Percentiles rank a stretch among this genome's conserved stretches.
Evolutionary conservation across 1,140 invertebrate genomes (phyloP).

Genomic region (Trichonephila inaurata): DNA sequence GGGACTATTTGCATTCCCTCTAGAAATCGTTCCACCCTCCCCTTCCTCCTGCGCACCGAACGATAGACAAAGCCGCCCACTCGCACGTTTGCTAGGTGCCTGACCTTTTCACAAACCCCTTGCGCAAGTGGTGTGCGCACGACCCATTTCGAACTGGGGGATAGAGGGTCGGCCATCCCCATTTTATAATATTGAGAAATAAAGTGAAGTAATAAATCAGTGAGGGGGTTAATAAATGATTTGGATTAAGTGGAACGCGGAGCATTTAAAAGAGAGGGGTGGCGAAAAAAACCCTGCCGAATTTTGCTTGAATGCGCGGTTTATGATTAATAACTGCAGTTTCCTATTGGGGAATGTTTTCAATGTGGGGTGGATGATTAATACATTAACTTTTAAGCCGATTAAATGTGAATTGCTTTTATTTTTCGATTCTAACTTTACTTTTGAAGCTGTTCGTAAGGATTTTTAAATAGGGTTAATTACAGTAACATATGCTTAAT

Average conservation of each 20-base stretch:
- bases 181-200: conserved; percentile 10
- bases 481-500: no score
- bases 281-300: neutral
- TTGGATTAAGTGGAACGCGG: neutral
- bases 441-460: no score
- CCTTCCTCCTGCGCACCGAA: neutral
- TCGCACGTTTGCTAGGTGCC: neutral
- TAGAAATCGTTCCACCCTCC: conserved; percentile 24
- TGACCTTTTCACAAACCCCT: neutral
- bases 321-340: neutral
- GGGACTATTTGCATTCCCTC: conserved; percentile 43
- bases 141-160: neutral
- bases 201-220: conserved; percentile 18
- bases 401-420: no score
- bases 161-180: neutral
- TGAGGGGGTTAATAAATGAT: neutral
- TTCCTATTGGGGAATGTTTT: neutral
- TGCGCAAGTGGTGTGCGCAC: conserved; percentile 2
- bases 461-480: no score
- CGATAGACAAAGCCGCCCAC: conserved; percentile 13
- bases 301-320: neutral
- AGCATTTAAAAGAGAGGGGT: neutral
- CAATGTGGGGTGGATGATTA: neutral
- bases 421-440: no score
- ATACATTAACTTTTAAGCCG: neutral